Evolutionary conservation across 2,888 invertebrate genomes (phyloP).

Genomic region (Pantelozetes paolii): DNA sequence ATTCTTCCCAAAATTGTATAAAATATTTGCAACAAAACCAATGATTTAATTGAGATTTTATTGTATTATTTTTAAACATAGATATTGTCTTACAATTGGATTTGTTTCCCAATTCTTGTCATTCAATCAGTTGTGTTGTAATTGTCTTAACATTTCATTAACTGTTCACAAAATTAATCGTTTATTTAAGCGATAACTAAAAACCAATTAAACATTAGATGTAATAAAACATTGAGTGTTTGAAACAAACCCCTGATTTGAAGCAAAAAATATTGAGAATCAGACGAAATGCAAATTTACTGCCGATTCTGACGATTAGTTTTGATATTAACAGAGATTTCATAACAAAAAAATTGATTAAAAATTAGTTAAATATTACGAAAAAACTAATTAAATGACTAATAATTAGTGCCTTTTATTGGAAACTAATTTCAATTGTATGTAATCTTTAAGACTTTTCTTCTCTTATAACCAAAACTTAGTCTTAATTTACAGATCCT

Average conservation of each 20-base stretch:
- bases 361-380: not conserved
- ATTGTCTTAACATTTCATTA: too few species aligned
- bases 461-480: not conserved
- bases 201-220: too few species aligned
- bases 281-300: constrained; percentile 10
- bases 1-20: too few species aligned
- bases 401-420: constrained; percentile 31
- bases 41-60: too few species aligned
- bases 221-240: not conserved
- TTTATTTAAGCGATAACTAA: too few species aligned
- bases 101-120: too few species aligned
- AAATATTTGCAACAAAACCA: too few species aligned
- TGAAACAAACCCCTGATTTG: not conserved
- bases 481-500: not conserved
- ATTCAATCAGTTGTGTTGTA: too few species aligned
- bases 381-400: not conserved
- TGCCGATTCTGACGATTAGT: not conserved
- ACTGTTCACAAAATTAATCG: too few species aligned
- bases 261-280: not conserved
- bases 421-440: not conserved
- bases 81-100: too few species aligned
- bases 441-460: not conserved
- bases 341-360: not conserved
- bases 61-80: too few species aligned
- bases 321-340: not conserved